Evolutionary conservation across 2,888 invertebrate species (phyloP).

Genomic region (Saturnia japonica): DNA sequence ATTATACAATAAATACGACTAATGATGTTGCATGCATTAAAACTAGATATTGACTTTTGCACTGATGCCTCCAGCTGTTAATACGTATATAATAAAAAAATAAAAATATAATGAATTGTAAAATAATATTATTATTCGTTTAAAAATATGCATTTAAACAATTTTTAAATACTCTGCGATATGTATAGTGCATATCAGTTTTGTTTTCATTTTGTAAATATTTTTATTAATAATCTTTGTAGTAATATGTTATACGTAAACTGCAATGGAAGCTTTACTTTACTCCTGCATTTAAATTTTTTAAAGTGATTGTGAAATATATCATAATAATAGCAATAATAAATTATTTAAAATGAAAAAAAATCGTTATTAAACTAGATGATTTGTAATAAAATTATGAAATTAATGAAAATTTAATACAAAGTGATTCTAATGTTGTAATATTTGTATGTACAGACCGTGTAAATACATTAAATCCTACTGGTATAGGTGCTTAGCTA

Average conservation of each 20-base stretch:
- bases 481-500: constrained; percentile 77
- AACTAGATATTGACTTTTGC: not conserved
- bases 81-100: not conserved
- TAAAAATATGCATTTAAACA: constrained; percentile 26
- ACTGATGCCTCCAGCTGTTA: not conserved
- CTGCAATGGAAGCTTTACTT: constrained; percentile 54
- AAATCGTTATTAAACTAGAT: constrained; percentile 67
- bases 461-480: constrained; percentile 76
- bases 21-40: not conserved
- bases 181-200: constrained; percentile 73
- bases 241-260: constrained; percentile 45
- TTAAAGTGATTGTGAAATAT: constrained; percentile 49
- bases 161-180: constrained; percentile 53
- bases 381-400: constrained; percentile 71
- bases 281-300: constrained; percentile 63
- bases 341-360: constrained; percentile 48
- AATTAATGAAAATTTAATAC: constrained; percentile 58
- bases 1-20: not conserved
- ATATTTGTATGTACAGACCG: constrained; percentile 66
- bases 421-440: constrained; percentile 35
- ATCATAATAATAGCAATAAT: constrained; percentile 40
- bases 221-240: constrained; percentile 54
- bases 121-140: constrained; percentile 8
- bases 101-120: constrained; percentile 13
- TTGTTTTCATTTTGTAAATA: constrained; percentile 75